Base-by-base conservation (phyloP, 1,140 invertebrate species). In the Brachionus koreanus region DNA sequence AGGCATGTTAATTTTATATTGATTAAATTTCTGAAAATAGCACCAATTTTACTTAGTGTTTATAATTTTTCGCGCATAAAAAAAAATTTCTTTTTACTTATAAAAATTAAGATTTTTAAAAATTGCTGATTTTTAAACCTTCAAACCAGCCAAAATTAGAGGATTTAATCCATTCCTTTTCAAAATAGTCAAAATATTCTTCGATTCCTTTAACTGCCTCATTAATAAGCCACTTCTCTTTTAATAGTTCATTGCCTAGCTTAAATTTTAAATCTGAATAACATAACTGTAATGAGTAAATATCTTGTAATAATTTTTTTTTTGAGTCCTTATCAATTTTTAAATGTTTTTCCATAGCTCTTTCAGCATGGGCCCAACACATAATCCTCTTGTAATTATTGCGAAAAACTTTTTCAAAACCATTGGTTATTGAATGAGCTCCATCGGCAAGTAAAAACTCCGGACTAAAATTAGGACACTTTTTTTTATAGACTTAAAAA, bases 91-190 rank as follows among this genome's bases (percentile, higher is more conserved):
- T 67, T 67, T 33, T 33, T n/a, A 33, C 13, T 7, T 67, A 67
- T 33, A 67, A 67, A 67, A 67, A 67, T 67, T 29, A 67, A 67
- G 52, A 61, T 61, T 61, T 61, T n/a, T 61, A n/a, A 19, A 9
- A 61, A 61, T n/a, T n/a, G 9, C 19, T 23, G 12, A 23, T 67
- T 35, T 23, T 6, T 33, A 61, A 16, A 61, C 52, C 52, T 19
- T 61, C 52, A 61, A 16, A 61, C 52, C 52, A 61, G 16, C 52
- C 52, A n/a, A 19, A 19, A 16, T 61, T 61, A 29, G 29, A 29
- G n/a, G 10, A n/a, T 5, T 61, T 19, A 19, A 61, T 19, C 52
- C 52, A 61, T 61, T 61, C 52, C 7, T 61, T 19, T 16, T 61
- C 52, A 61, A 61, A 61, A 61, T 61, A 61, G 2, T 61, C 13